A percentile compares a stretch with the other conserved stretches of the same genome.
Conservation (phyloP, 2,888 invertebrate species). For the Diabrotica balteata region DNA sequence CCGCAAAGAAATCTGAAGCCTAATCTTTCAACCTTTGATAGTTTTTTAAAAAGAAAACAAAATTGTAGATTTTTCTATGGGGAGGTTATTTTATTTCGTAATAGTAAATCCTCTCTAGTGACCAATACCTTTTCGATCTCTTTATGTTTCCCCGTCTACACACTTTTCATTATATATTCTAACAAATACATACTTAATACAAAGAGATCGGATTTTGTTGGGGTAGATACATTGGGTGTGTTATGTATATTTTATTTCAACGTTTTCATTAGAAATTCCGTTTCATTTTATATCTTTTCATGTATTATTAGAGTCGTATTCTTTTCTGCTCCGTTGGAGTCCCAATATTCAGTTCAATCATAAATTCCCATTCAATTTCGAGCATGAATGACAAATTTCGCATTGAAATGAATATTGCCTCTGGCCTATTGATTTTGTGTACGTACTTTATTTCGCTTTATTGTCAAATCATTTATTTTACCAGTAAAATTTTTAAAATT, state of each 20-base stretch:
- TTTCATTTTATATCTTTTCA: constrained; percentile 45
- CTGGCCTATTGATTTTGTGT: constrained; percentile 56
- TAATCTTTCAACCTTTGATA: too few species aligned
- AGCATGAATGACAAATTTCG: constrained; percentile 62
- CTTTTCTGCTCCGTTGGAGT: constrained; percentile 51
- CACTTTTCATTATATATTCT: too few species aligned
- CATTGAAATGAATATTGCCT: constrained; percentile 61
- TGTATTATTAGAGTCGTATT: constrained; percentile 56
- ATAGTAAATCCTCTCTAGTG: too few species aligned
- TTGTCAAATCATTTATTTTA: constrained; percentile 40
- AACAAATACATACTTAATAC: too few species aligned
- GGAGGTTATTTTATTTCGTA: too few species aligned
- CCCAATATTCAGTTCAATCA: constrained; percentile 60
- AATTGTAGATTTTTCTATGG: too few species aligned
- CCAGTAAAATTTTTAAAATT: constrained; percentile 28
- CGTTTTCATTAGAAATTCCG: constrained; percentile 21
- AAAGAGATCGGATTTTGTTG: too few species aligned
- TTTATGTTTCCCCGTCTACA: too few species aligned
- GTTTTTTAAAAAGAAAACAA: too few species aligned
- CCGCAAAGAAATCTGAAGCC: too few species aligned
- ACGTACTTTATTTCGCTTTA: constrained; percentile 50
- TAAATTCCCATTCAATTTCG: constrained; percentile 61
- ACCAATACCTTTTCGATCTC: too few species aligned
- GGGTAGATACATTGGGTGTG: too few species aligned
- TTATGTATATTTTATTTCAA: constrained; percentile 21